phyloP scores from a whole-genome alignment of 2,113 vertebrate genomes.

The Merops nubicus region DNA sequence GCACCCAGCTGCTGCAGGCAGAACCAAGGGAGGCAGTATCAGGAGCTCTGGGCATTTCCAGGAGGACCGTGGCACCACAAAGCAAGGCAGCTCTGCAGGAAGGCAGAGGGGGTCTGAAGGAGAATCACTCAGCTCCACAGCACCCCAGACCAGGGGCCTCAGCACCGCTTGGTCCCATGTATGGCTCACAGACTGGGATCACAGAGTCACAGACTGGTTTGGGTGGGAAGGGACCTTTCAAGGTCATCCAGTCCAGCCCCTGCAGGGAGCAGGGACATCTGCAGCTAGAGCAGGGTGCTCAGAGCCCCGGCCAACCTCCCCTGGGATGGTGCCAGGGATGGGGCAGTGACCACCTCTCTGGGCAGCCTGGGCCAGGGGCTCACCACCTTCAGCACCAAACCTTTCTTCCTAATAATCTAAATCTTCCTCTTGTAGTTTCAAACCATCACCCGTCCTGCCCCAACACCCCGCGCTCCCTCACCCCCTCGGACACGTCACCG shows the following conservation, averaged over 20 bases:
- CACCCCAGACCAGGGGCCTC: background rate
- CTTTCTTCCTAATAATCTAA: too few relatives aligned
- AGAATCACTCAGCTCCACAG: background rate
- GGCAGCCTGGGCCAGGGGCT: too few relatives aligned
- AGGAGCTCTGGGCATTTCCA: background rate
- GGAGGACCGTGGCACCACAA: background rate
- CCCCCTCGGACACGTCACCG: fast-evolving
- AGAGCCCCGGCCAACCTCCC: too few relatives aligned
- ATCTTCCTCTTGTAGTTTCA: background rate
- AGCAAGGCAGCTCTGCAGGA: background rate
- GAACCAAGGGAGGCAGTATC: background rate
- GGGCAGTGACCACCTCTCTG: too few relatives aligned
- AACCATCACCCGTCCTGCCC: background rate
- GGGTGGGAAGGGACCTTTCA: too few relatives aligned
- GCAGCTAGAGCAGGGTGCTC: too few relatives aligned
- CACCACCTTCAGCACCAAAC: too few relatives aligned
- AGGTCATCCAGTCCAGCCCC: too few relatives aligned
- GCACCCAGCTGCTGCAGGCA: background rate
- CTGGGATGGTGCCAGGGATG: too few relatives aligned
- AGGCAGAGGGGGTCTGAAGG: background rate
- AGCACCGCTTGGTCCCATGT: fast-evolving
- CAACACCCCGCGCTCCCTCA: too few relatives aligned
- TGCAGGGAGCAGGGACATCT: too few relatives aligned
- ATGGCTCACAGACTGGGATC: background rate
- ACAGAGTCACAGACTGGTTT: too few relatives aligned